phyloP scores from a whole-genome alignment of 64 coral and sea anemone species.

The Dendrophyllia cribrosa region DNA sequence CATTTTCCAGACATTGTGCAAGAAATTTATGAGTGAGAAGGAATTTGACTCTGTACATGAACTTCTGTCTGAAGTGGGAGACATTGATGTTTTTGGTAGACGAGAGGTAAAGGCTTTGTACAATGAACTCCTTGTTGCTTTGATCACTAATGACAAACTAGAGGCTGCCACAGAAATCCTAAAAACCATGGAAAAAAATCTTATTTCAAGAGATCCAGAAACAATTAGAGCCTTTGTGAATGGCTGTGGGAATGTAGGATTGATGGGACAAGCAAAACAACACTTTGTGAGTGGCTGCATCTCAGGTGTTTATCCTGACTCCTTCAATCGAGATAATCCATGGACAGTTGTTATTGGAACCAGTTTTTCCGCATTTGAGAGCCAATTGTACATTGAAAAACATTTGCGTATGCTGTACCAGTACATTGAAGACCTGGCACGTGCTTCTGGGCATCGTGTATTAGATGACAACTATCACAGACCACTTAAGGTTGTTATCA shows the following conservation, averaged over 20 bases:
- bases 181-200: slow-evolving; percentile 24
- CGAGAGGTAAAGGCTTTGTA: slow-evolving; percentile 34
- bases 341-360: slow-evolving; percentile 53
- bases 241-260: slow-evolving; percentile 10
- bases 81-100: slow-evolving; percentile 50
- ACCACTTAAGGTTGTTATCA: slow-evolving; percentile 29
- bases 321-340: background rate
- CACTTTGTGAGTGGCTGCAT: slow-evolving; percentile 41
- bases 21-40: slow-evolving; percentile 18
- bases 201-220: slow-evolving; percentile 45
- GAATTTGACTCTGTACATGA: slow-evolving; percentile 39
- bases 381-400: slow-evolving; percentile 60
- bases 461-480: slow-evolving; percentile 46
- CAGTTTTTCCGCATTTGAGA: slow-evolving; percentile 45
- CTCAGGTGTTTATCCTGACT: slow-evolving; percentile 39
- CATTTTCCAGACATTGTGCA: slow-evolving; percentile 15
- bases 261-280: slow-evolving; percentile 22
- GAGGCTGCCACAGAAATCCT: slow-evolving; percentile 28
- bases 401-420: slow-evolving; percentile 36
- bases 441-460: background rate
- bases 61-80: slow-evolving; percentile 44
- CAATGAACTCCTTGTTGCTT: slow-evolving; percentile 35
- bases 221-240: slow-evolving; percentile 51
- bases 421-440: slow-evolving; percentile 24
- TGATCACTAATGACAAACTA: slow-evolving; percentile 28